phyloP scores from a whole-genome alignment of 2,113 vertebrate species.

The Melanostigma gelatinosum region DNA sequence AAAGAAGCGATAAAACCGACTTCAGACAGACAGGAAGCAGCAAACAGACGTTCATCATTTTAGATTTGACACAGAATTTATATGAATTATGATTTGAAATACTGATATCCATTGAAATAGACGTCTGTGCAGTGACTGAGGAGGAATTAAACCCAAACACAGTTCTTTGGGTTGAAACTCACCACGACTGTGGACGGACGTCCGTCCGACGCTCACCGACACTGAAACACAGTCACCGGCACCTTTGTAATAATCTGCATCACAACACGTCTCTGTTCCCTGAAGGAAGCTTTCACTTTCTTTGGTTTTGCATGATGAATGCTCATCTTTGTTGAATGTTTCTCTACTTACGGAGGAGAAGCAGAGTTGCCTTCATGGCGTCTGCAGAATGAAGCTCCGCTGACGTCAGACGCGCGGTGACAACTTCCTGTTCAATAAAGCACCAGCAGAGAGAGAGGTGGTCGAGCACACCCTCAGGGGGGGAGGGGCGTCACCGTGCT shows the following conservation, averaged over 20 bases:
- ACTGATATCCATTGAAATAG: no score
- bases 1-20: no score
- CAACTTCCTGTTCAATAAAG: slow-evolving; percentile 19
- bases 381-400: background rate
- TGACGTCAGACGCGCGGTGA: background rate
- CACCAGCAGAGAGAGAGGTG: background rate
- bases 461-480: background rate
- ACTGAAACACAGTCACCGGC: slow-evolving; percentile 19
- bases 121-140: no score
- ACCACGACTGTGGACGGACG: background rate
- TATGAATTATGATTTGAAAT: no score
- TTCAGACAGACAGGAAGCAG: no score
- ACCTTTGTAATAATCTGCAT: background rate
- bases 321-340: background rate
- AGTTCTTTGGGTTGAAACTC: background rate
- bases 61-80: no score
- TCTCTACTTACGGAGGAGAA: slow-evolving; percentile 39
- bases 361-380: background rate
- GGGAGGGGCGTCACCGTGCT: no score
- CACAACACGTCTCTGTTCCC: no score
- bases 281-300: no score
- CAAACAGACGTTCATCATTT: no score
- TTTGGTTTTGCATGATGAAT: no score
- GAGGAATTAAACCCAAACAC: no score
- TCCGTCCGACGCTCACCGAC: background rate